Evolutionary conservation across 2,113 vertebrate genomes (phyloP).

Genomic region (Trematocara unimaculatum): DNA sequence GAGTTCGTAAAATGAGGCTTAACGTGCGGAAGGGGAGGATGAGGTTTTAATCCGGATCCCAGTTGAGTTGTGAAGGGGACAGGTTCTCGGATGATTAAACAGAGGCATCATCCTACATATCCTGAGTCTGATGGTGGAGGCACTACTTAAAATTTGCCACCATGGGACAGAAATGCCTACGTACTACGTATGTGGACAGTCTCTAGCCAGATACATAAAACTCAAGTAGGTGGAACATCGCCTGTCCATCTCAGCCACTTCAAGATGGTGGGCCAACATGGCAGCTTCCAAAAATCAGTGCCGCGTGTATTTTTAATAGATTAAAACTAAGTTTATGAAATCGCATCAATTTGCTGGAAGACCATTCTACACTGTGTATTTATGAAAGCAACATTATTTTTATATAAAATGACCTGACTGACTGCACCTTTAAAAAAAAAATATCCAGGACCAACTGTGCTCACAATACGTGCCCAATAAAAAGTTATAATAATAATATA

Average conservation of each 20-base stretch:
- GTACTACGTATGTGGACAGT: not conserved
- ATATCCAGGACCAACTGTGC: not conserved
- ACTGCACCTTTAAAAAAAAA: not conserved
- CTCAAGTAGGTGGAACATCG: not conserved
- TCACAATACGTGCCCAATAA: not conserved
- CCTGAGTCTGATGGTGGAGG: not conserved
- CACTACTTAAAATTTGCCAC: not conserved
- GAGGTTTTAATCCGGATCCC: not conserved
- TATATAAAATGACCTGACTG: not conserved
- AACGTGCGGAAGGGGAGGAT: rapidly evolving
- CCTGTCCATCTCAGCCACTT: not conserved
- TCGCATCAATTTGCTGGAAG: not conserved
- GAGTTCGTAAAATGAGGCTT: not conserved
- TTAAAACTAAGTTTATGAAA: not conserved
- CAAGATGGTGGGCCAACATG: not conserved
- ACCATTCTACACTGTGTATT: not conserved
- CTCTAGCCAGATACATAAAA: not conserved
- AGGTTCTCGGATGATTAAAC: not conserved
- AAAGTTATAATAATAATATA: not conserved
- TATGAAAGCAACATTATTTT: not conserved
- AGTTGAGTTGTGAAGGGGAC: not conserved
- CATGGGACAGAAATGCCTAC: not conserved
- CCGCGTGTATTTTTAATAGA: rapidly evolving
- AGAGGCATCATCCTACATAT: not conserved
- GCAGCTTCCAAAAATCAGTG: not conserved